phyloP scores from a whole-genome alignment of 2,888 invertebrate species.

The Drosophila neonasuta region DNA sequence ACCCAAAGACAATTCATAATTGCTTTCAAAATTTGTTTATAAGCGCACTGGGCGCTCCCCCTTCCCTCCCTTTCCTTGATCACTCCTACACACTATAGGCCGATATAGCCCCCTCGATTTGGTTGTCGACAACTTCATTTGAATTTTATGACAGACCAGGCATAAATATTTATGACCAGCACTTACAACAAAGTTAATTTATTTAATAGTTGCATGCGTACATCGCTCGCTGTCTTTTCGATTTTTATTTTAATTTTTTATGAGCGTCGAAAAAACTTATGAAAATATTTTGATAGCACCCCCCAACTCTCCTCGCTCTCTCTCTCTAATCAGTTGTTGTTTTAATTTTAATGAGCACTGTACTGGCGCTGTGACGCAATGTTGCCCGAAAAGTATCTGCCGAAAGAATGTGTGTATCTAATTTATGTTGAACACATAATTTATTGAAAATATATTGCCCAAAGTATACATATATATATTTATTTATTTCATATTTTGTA shows the following conservation, averaged over 20 bases:
- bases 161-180: constrained; percentile 74
- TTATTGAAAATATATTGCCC: constrained; percentile 50
- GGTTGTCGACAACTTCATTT: constrained; percentile 64
- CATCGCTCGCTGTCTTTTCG: constrained; percentile 35
- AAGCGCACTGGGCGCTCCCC: constrained; percentile 35
- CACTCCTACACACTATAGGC: not conserved
- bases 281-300: constrained; percentile 29
- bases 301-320: not conserved
- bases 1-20: constrained; percentile 69
- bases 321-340: constrained; percentile 20
- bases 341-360: constrained; percentile 47
- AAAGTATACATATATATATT: constrained; percentile 7
- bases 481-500: constrained; percentile 6
- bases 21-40: constrained; percentile 66
- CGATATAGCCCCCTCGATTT: not conserved
- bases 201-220: constrained; percentile 68
- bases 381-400: constrained; percentile 15
- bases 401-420: constrained; percentile 30
- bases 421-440: constrained; percentile 63
- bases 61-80: not conserved
- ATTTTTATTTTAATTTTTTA: constrained; percentile 35
- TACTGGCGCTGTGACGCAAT: constrained; percentile 46
- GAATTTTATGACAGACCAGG: constrained; percentile 66
- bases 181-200: constrained; percentile 75
- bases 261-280: constrained; percentile 39